Evolutionary conservation across 2,888 invertebrate species (phyloP).

Genomic region (Leptinotarsa tumamoca): DNA sequence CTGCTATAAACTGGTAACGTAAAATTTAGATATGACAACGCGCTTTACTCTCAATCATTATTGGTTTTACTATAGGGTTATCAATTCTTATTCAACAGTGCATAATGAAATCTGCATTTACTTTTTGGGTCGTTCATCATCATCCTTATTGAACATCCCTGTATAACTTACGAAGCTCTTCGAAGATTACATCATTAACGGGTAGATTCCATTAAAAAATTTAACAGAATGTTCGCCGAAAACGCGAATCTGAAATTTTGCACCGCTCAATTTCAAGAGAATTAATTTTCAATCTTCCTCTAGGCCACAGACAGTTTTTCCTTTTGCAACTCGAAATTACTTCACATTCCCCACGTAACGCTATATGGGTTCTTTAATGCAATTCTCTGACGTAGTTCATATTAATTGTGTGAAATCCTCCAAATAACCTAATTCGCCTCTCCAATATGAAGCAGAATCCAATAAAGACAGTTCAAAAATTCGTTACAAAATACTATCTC

Average conservation of each 20-base stretch:
- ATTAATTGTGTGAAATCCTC: background rate
- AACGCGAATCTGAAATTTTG: conserved; percentile 11
- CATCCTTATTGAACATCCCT: too few species aligned
- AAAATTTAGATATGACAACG: too few species aligned
- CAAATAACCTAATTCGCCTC: background rate
- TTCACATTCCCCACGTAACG: conserved; percentile 12
- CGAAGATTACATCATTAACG: conserved; percentile 5
- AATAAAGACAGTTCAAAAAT: too few species aligned
- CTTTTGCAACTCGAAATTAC: conserved; percentile 4
- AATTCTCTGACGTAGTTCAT: conserved; percentile 6
- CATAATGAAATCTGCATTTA: too few species aligned
- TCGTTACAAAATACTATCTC: too few species aligned
- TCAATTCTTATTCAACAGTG: too few species aligned
- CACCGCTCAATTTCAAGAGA: conserved; percentile 17
- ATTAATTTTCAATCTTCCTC: conserved; percentile 20
- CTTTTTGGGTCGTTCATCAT: too few species aligned
- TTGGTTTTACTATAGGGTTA: too few species aligned
- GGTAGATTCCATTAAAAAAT: conserved; percentile 6
- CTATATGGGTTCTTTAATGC: conserved; percentile 11
- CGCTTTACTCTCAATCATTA: too few species aligned
- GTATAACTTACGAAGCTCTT: conserved; percentile 2
- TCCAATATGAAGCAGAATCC: too few species aligned
- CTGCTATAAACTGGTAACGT: too few species aligned
- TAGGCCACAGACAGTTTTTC: conserved; percentile 15
- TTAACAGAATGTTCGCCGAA: conserved; percentile 9